Conservation (phyloP, 2,888 invertebrate genomes). For the Andrena bicolor region DNA sequence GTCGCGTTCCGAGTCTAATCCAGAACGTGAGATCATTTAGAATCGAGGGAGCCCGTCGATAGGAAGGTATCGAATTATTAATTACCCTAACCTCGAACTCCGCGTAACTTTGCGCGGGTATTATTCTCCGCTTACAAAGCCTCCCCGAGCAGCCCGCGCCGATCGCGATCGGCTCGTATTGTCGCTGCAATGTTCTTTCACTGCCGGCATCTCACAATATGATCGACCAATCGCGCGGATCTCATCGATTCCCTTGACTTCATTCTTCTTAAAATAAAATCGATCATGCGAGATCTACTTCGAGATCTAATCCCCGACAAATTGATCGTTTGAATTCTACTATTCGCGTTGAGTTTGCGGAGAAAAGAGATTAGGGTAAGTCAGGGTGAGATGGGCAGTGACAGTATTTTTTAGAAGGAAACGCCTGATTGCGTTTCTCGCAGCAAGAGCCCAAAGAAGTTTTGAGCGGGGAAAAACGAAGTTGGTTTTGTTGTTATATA, state of each 20-base stretch:
- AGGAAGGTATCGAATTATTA: slow-evolving; percentile 79
- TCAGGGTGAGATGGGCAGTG: no score
- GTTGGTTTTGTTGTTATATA: no score
- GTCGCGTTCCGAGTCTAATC: slow-evolving; percentile 37
- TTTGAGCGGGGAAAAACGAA: no score
- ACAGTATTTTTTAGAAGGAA: no score
- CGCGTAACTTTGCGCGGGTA: slow-evolving; percentile 43
- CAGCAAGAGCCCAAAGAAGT: no score
- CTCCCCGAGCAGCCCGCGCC: neutral
- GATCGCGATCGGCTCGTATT: slow-evolving; percentile 4
- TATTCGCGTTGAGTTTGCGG: no score
- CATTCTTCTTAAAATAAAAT: neutral
- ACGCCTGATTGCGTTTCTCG: no score
- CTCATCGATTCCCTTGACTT: slow-evolving; percentile 46
- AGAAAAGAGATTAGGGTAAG: slow-evolving; percentile 59
- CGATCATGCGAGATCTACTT: neutral
- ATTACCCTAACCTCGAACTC: slow-evolving; percentile 62
- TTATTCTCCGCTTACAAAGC: slow-evolving; percentile 40
- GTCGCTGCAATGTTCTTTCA: slow-evolving; percentile 6
- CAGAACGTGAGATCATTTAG: slow-evolving; percentile 64
- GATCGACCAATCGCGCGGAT: slow-evolving; percentile 36
- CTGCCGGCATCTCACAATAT: slow-evolving; percentile 26
- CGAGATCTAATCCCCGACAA: slow-evolving; percentile 24
- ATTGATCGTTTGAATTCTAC: no score
- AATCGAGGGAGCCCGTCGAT: slow-evolving; percentile 70